Evolutionary conservation across 2,797 vertebrate genomes (phyloP).

Genomic region (Lithobates pipiens): DNA sequence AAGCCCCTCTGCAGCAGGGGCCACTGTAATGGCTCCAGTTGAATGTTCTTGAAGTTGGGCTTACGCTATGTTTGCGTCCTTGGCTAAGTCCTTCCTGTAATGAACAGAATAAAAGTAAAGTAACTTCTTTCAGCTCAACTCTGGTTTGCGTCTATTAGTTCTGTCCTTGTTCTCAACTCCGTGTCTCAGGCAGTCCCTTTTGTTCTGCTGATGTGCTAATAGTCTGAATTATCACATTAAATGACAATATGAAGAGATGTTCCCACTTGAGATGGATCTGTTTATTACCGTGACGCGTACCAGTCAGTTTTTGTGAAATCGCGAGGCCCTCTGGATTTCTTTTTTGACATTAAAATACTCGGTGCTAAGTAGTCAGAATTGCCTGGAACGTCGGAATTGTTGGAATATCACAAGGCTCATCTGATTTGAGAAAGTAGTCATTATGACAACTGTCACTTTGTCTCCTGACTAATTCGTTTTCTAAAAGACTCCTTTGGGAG

Average conservation of each 20-base stretch:
- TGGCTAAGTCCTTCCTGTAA: too few relatives aligned
- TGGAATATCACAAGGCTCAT: slow-evolving; percentile 8
- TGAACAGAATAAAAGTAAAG: neutral
- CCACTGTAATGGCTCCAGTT: too few relatives aligned
- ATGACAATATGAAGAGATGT: slow-evolving; percentile 44
- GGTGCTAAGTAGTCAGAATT: slow-evolving; percentile 38
- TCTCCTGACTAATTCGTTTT: neutral
- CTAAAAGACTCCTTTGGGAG: neutral
- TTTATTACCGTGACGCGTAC: slow-evolving; percentile 11
- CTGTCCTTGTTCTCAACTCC: neutral
- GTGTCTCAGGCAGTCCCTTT: neutral
- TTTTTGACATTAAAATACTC: slow-evolving; percentile 46
- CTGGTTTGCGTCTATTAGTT: neutral
- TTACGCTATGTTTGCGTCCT: too few relatives aligned
- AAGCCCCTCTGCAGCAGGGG: too few relatives aligned
- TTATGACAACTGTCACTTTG: slow-evolving; percentile 36
- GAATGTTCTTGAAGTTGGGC: too few relatives aligned
- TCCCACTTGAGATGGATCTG: slow-evolving; percentile 40
- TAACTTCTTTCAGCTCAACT: neutral
- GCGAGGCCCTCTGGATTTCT: slow-evolving; percentile 30
- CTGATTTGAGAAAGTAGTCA: slow-evolving; percentile 39
- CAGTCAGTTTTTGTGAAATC: slow-evolving; percentile 25
- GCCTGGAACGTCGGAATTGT: slow-evolving; percentile 19
- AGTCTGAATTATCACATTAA: slow-evolving; percentile 33
- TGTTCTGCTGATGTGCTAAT: slow-evolving; percentile 23